Conservation (phyloP, 64 coral and sea anemone genomes). For the Orbicella faveolata region DNA sequence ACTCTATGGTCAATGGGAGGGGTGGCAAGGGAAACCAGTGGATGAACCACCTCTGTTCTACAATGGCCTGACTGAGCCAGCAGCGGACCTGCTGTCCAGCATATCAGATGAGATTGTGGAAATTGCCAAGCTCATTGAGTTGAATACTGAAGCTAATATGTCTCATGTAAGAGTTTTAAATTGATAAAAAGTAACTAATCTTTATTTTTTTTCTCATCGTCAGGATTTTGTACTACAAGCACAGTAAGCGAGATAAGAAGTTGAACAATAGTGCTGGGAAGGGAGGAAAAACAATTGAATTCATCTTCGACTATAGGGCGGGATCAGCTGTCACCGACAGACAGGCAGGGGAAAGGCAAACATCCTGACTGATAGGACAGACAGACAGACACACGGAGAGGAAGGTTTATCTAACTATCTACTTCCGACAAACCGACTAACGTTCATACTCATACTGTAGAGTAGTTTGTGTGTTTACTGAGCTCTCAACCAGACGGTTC, state of each 20-base stretch:
- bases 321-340: too few relatives aligned
- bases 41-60: conserved; percentile 65
- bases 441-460: too few relatives aligned
- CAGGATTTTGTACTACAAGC: not conserved
- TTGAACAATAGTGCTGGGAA: too few relatives aligned
- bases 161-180: not conserved
- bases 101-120: conserved; percentile 49
- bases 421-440: too few relatives aligned
- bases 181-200: not conserved
- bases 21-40: conserved; percentile 48
- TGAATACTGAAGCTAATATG: not conserved
- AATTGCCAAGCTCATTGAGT: conserved; percentile 23
- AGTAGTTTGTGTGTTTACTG: too few relatives aligned
- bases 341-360: too few relatives aligned
- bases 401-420: too few relatives aligned
- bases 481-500: too few relatives aligned
- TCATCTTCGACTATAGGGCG: too few relatives aligned
- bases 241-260: not conserved
- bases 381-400: too few relatives aligned
- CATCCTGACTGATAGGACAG: too few relatives aligned
- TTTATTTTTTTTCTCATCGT: not conserved
- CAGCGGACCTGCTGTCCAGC: conserved; percentile 30
- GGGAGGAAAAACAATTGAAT: too few relatives aligned
- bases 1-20: conserved; percentile 51
- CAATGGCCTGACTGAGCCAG: conserved; percentile 36